Conservation (phyloP, 2,888 invertebrate species). For the Norana najaformis region DNA sequence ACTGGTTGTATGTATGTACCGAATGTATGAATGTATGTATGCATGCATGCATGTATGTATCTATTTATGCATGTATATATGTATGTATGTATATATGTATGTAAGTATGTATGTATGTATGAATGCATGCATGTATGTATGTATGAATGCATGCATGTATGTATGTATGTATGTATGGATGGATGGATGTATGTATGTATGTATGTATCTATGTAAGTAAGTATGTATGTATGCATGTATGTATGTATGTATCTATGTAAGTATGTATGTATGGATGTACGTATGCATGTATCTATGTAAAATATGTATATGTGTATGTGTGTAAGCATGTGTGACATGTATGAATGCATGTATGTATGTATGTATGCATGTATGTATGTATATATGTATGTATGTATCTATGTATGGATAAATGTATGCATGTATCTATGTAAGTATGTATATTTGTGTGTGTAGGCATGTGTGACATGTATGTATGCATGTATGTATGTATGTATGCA, state of each 20-base stretch:
- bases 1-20: no score
- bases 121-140: conserved; percentile 28
- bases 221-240: no score
- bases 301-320: conserved; percentile 33
- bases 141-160: conserved; percentile 31
- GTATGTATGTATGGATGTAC: not conserved
- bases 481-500: no score
- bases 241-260: no score
- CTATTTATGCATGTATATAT: conserved; percentile 33
- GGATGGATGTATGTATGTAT: no score
- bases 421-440: conserved; percentile 29
- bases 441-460: no score
- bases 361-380: conserved; percentile 32
- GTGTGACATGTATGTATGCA: no score
- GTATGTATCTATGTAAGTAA: no score
- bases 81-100: conserved; percentile 30
- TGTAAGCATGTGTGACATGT: no score
- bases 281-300: conserved; percentile 33
- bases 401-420: conserved; percentile 29
- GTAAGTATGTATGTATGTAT: conserved; percentile 33
- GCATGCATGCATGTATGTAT: conserved; percentile 32
- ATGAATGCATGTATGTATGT: conserved; percentile 31
- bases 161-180: conserved; percentile 25
- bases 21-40: conserved; percentile 23
- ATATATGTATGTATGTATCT: conserved; percentile 32